Evolutionary conservation across 2,888 invertebrate species (phyloP).

Genomic region (Netelia inedita): DNA sequence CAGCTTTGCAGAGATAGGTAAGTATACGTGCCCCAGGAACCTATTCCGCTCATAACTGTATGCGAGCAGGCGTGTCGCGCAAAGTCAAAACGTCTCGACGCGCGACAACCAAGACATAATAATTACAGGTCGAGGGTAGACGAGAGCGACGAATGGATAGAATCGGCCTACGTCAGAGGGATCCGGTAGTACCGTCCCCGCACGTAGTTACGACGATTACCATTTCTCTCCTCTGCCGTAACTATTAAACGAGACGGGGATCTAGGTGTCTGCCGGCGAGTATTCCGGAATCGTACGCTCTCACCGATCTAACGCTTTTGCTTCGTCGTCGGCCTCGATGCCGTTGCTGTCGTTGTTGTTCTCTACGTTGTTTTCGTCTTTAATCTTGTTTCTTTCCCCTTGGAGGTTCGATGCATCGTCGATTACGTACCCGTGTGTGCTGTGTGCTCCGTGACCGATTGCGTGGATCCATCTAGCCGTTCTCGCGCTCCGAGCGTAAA

Average conservation of each 20-base stretch:
- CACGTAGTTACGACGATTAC: conserved; percentile 41
- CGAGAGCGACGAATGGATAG: conserved; percentile 46
- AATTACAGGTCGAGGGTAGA: conserved; percentile 69
- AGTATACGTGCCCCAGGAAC: not conserved
- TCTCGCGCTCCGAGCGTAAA: conserved; percentile 37
- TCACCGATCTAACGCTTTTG: not conserved
- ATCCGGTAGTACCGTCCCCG: conserved; percentile 56
- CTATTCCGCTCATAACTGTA: not conserved
- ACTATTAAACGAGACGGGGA: conserved; percentile 57
- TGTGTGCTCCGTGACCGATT: conserved; percentile 32
- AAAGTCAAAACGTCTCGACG: conserved; percentile 63
- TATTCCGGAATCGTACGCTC: not conserved
- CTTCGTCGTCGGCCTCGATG: conserved; percentile 55
- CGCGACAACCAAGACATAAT: conserved; percentile 73
- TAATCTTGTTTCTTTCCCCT: not conserved
- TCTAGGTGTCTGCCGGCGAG: conserved; percentile 23
- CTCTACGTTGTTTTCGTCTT: no score
- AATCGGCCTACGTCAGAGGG: conserved; percentile 60
- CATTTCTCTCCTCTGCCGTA: conserved; percentile 47
- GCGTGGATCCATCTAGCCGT: conserved; percentile 39
- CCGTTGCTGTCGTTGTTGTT: no score
- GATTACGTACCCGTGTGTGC: conserved; percentile 34
- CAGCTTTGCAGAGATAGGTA: not conserved
- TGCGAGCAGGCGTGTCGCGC: conserved; percentile 64
- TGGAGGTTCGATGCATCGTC: conserved; percentile 53